Evolutionary conservation across 1,140 invertebrate genomes (phyloP), one percentile per base, ranked within the genome.

Genomic region (Stegodyphus mimosarum): DNA sequence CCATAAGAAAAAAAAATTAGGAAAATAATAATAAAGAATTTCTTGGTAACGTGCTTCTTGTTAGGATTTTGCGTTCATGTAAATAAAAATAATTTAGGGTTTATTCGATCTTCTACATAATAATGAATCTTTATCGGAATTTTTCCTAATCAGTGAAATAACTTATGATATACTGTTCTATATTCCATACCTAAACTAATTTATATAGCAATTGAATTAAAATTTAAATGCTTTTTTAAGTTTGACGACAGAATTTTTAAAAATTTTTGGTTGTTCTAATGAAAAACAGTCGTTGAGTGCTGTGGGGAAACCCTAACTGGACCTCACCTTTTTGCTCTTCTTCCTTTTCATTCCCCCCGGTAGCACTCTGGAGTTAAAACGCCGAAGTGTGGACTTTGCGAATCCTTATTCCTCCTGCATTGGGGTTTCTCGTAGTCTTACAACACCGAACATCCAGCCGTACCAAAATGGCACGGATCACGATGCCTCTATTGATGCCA

Each of bases 401-500:
- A 83, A 13, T 17, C 70, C 79, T 52, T 81, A 81, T 33, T 81
- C 78, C 51, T 66, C 78, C 13, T 76, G 50, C 49, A 9, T 63
- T 13, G 72, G 81, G n/a, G 72, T 75, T 49, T 77, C 66, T 77
- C 66, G 83, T 48, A 84, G 81, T 51, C 72, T 72, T 51, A 85
- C 83, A n/a, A 85, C 83, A 0, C 83, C 83, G n/a, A 78, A 77
- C 69, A 85, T 85, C 53, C 74, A 85, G 66, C 75, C 67, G 15
- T 76, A 48, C 74, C 55, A 76, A n/a, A 13, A 50, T 51, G 71
- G 70, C 48, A 64, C 17, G 10, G 81, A 75, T 18, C 51, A 49
- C n/a, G 66, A 77, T 51, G 52, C 52, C 6, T 50, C 74, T 0
- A 15, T 13, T 2, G 83, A 66, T 60, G 67, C 81, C 5, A 49